Evolutionary conservation across 2,888 invertebrate species (phyloP), one percentile per base, ranked within the genome.

Genomic region (Syrphus vitripennis): DNA sequence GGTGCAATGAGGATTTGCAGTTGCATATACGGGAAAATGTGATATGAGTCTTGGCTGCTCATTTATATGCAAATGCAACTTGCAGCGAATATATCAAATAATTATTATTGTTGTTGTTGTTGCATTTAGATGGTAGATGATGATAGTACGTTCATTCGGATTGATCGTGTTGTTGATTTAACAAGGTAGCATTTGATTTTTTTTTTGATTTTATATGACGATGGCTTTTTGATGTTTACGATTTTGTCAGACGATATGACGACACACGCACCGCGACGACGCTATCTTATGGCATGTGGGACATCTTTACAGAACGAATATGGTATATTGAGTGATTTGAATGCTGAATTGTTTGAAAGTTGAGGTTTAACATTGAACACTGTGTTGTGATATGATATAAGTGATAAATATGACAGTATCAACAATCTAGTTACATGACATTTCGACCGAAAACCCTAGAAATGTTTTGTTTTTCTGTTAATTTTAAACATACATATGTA

Each of bases 201-300:
- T 48, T 21, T 19, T n/a, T 19, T 24, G 21, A 1, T 34, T 67
- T 63, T 14, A 55, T 57, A 42, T 70, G 74, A 79, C 74, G 79
- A n/a, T n/a, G n/a, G 75, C 53, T 75, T 71, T 71, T 76, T 53
- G 31, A 63, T 86, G 82, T 82, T 82, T 82, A 78, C 77, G 72
- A 86, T 82, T n/a, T 86, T 86, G 74, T 86, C 77, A 86, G 82
- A 86, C 86, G 67, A 69, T 61, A 71, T 55, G 84, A 76, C 84
- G 81, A 67, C 67, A 67, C 26, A 29, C 45, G 45, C 26, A 29
- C 45, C 19, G 19, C 45, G 40, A n/a, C 37, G 61, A 26, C 42
- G 65, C 12, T 61, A 55, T 21, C n/a, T 10, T 37, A 70, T 19
- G 78, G 45, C 69, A 34, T 76, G 75, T 65, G 65, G 53, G 76